These are phyloP conservation scores for Tachina fera DNA, from an alignment of 2,888 invertebrate species.

Conservation along the genomic window DNA sequence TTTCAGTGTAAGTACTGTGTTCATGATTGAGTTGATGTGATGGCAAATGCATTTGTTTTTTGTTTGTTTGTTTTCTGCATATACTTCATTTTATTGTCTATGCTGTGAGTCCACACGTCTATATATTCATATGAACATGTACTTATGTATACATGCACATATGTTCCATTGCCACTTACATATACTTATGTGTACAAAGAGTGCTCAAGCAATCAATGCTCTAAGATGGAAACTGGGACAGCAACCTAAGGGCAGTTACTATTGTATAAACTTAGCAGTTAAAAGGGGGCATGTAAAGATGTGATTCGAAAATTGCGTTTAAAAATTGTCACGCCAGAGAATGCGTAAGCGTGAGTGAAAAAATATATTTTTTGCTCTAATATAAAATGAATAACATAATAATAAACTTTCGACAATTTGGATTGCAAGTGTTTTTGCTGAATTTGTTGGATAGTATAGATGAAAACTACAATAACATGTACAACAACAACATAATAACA, in stretches of 20 bases:
- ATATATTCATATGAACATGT: background rate
- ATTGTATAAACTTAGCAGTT: background rate
- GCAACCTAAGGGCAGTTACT: constrained; percentile 19
- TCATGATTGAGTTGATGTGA: constrained; percentile 47
- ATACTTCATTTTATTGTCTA: constrained; percentile 2
- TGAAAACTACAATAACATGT: too few species aligned
- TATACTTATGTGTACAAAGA: constrained; percentile 27
- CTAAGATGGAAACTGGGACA: constrained; percentile 47
- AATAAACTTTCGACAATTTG: too few species aligned
- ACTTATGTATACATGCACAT: too few species aligned
- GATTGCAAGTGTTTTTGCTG: too few species aligned
- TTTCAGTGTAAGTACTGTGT: constrained; percentile 7
- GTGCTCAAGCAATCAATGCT: constrained; percentile 63
- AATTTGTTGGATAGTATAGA: too few species aligned
- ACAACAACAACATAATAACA: too few species aligned
- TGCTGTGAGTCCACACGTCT: constrained; percentile 25
- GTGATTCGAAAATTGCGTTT: background rate
- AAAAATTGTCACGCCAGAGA: too few species aligned
- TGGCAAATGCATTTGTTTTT: constrained; percentile 36
- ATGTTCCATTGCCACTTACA: constrained; percentile 22
- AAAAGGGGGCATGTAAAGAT: background rate
- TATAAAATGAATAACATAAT: too few species aligned
- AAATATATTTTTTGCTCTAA: too few species aligned
- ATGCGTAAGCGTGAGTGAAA: too few species aligned
- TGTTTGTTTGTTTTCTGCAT: background rate